Evolutionary conservation across 1,140 invertebrate species (phyloP), one percentile per base, ranked within the genome.

Genomic region (Atta colombica): DNA sequence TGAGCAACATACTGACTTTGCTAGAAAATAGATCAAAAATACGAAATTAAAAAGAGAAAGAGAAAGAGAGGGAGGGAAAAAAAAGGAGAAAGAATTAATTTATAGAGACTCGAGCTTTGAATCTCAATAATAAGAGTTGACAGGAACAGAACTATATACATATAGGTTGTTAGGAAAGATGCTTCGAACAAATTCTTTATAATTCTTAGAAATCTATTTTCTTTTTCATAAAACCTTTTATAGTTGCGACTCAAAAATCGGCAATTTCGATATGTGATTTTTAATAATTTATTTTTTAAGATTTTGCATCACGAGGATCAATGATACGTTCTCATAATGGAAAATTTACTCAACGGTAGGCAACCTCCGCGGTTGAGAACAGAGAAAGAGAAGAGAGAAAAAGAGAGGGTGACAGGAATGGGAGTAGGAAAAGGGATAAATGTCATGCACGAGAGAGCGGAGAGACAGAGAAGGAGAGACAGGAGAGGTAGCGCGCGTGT

Each of bases 401-500:
- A 2, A 31, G 55, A 61, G 35, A 69, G 85, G 8, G n/a, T 7
- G 28, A n/a, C 25, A 18, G 28, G 5, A 55, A 51, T 10, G 14
- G 63, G 60, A 51, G 21, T n/a, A 12, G 14, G 25, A 66, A 63
- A 18, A 25, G 61, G 63, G 78, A 53, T 63, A 61, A 65, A 74
- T 55, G 21, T 35, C 39, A 25, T 58, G 8, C 25, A 35, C 55
- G 58, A 21, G 85, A 69, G 84, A 78, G 18, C 77, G 61, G 25
- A 68, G 49, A 39, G 25, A 61, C 39, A 6, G 68, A 49, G 80
- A 21, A 28, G 35, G 21, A 58, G 82, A 71, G 58, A 25, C 53
- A 69, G 68, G 51, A 85, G 77, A 82, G 71, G 45, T 51, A 58
- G 71, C 63, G 85, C 51, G 77, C 85, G 84, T 63, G 82, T 65